Conservation (phyloP, 23 tunicate species). For the Clavelina lepadiformis region DNA sequence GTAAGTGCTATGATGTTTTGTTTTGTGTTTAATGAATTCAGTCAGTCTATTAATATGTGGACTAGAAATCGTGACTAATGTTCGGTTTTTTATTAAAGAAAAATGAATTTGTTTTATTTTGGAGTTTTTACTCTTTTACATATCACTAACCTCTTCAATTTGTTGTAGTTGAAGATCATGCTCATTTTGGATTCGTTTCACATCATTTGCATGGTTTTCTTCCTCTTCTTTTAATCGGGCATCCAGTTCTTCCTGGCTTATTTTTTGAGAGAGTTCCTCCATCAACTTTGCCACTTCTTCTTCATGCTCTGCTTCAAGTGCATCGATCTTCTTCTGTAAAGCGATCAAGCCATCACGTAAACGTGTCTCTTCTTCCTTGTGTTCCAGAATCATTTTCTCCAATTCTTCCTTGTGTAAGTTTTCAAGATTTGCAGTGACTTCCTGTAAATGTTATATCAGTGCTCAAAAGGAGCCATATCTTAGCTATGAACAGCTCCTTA, state of each 20-base stretch:
- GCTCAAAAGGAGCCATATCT: not conserved
- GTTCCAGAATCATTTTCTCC: conserved; percentile 41
- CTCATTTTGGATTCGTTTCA: conserved; percentile 49
- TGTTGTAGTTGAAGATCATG: conserved; percentile 63
- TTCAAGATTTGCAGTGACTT: conserved; percentile 74
- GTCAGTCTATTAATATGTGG: too few species aligned
- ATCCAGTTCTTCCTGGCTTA: conserved; percentile 3
- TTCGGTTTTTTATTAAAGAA: not conserved
- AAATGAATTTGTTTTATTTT: not conserved
- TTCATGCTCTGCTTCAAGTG: conserved; percentile 12
- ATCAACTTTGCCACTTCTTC: conserved; percentile 6
- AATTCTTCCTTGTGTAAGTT: conserved; percentile 78
- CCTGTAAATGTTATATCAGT: conserved; percentile 48
- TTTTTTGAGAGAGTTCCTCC: conserved; percentile 19
- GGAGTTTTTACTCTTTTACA: not conserved
- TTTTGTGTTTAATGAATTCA: too few species aligned
- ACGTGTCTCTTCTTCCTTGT: conserved; percentile 36
- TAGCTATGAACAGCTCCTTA: not conserved
- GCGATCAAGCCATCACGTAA: conserved; percentile 22
- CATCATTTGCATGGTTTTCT: conserved; percentile 41
- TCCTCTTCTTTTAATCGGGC: conserved; percentile 22
- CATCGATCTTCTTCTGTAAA: conserved; percentile 38
- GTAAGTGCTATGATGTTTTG: too few species aligned
- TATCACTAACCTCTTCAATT: conserved; percentile 71
- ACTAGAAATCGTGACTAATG: not conserved